A percentile compares a stretch with the other conserved stretches of the same genome.
Conservation (phyloP, 2,888 invertebrate species). For the Eupelmus urozonus region DNA sequence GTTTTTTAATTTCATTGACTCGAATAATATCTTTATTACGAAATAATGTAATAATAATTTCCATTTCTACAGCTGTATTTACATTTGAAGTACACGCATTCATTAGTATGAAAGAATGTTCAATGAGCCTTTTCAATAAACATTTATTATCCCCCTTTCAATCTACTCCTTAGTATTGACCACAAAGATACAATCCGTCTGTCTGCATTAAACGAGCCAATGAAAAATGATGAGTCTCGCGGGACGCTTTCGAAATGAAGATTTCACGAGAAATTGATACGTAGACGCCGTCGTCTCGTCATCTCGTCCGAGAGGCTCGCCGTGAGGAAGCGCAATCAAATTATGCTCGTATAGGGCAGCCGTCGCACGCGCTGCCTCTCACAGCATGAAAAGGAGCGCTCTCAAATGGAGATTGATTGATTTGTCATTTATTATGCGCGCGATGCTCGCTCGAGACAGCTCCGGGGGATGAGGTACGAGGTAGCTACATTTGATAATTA, state of each 20-base stretch:
- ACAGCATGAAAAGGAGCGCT: constrained; percentile 31
- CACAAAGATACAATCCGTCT: not conserved
- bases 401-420: constrained; percentile 51
- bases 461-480: too few species aligned
- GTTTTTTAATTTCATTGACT: constrained; percentile 8
- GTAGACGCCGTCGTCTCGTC: constrained; percentile 32
- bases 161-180: not conserved
- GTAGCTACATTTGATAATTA: too few species aligned
- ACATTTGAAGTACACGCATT: too few species aligned
- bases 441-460: not conserved
- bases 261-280: constrained; percentile 50
- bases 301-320: constrained; percentile 26
- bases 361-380: constrained; percentile 17
- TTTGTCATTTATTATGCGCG: constrained; percentile 29
- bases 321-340: constrained; percentile 44
- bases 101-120: too few species aligned
- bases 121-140: too few species aligned
- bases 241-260: constrained; percentile 13
- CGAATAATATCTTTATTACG: too few species aligned
- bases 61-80: too few species aligned
- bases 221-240: not conserved
- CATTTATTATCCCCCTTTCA: not conserved
- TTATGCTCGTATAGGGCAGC: constrained; percentile 26
- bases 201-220: not conserved
- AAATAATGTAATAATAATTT: too few species aligned